Percentiles rank a stretch among this genome's conserved stretches.
Conservation (phyloP, 30 jellyfish, hydroid and myxozoan species). For the Turritopsis rubra region DNA sequence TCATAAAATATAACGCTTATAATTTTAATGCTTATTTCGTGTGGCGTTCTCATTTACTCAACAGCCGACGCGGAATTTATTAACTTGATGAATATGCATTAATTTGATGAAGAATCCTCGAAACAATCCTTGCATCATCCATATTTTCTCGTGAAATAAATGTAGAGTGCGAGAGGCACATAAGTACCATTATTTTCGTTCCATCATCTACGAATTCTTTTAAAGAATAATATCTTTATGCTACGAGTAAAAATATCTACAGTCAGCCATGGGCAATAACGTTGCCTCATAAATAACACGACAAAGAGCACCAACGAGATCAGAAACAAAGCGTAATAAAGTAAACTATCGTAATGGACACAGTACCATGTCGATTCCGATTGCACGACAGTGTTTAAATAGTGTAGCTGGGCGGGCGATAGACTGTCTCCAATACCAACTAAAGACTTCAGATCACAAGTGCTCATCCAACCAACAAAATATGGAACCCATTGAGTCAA, state of each 20-base stretch:
- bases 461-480: background rate
- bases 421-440: constrained; percentile 1
- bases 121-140: background rate
- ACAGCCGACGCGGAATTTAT: too few species aligned
- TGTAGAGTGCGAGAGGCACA: background rate
- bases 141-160: background rate
- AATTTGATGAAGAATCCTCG: too few species aligned
- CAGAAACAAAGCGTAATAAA: background rate
- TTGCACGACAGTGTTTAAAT: background rate
- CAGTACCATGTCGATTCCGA: background rate
- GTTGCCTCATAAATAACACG: background rate
- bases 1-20: too few species aligned
- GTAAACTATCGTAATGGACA: background rate
- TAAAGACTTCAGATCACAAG: constrained; percentile 4
- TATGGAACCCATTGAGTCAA: background rate
- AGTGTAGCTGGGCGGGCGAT: background rate
- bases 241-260: background rate
- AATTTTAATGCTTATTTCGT: too few species aligned
- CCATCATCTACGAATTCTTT: background rate
- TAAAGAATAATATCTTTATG: background rate
- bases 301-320: background rate
- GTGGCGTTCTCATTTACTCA: too few species aligned
- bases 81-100: too few species aligned
- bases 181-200: background rate
- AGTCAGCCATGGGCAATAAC: constrained; percentile 11